A percentile compares a stretch with the other conserved stretches of the same genome.
Conservation (phyloP, 2,113 vertebrate species). For the Sinocyclocheilus maitianheensis region DNA sequence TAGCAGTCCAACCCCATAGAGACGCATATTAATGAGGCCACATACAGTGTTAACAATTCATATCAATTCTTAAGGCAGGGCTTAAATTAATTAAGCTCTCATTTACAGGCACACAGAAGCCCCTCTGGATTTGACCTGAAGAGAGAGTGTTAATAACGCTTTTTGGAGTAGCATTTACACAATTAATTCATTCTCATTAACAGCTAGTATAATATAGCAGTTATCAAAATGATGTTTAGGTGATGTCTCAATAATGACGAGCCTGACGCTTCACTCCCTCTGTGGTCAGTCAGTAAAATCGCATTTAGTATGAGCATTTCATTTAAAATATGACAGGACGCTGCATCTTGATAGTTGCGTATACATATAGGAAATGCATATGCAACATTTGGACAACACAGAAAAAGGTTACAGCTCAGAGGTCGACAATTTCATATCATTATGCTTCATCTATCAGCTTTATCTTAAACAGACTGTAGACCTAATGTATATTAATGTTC, state of each 20-base stretch:
- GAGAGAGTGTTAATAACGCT: conserved; percentile 52
- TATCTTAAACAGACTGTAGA: neutral
- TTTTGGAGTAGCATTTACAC: conserved; percentile 50
- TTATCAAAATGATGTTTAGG: conserved; percentile 14
- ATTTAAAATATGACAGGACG: neutral
- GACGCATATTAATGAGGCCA: conserved; percentile 54
- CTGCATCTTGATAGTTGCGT: neutral
- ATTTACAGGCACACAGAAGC: conserved; percentile 39
- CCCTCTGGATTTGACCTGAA: conserved; percentile 50
- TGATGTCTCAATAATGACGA: conserved; percentile 49
- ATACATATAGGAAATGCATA: neutral
- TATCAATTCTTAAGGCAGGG: conserved; percentile 53
- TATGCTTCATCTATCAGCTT: neutral
- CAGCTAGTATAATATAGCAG: conserved; percentile 39
- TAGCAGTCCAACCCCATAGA: conserved; percentile 49
- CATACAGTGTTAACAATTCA: conserved; percentile 55
- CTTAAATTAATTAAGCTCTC: conserved; percentile 58
- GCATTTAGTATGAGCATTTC: neutral
- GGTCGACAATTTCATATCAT: neutral
- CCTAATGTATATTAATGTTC: neutral
- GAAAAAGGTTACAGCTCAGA: neutral
- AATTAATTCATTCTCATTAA: conserved; percentile 56
- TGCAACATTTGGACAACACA: neutral
- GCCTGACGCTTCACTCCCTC: neutral
- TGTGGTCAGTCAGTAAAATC: neutral